Base-by-base conservation (phyloP, 2,113 vertebrate species). In the Silurus asotus region DNA sequence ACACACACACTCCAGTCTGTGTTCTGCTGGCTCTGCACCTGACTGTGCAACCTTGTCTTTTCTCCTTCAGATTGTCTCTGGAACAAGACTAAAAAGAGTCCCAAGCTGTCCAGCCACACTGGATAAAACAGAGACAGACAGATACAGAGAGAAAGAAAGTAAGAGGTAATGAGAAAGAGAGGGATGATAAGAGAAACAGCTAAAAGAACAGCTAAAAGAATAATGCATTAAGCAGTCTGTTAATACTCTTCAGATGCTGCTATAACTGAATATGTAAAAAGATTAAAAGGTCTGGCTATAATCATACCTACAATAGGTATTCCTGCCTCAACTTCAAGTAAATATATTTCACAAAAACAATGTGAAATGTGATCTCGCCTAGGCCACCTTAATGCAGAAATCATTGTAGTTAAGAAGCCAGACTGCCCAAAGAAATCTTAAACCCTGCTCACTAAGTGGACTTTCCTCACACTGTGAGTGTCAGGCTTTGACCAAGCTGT, bases 21-120 rank as follows among this genome's bases (percentile, higher is more conserved):
- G 28, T 85, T 82, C 62, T 87, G 82, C 88, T 82, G 61, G 81
- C 67, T 84, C 78, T 89, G 82, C 82, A 87, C 48, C 82, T 9
- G 48, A 82, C 51, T 84, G 69, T 62, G 61, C 69, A 49, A 88
- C 85, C 85, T 82, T 89, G 82, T 10, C 20, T n/a, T 28, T 84
- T 62, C 78, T 84, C 78, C 53, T 62, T 87, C 82, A 25, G 53
- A 67, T 80, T 88, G 80, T 58, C 84, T 88, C 81, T 74, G 70
- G 58, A 81, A 56, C 20, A 55, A 64, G 55, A 74, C 25, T 61
- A 9, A 28, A 65, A 15, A 23, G 37, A 82, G 62, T 85, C 72
- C 70, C 69, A 76, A 55, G 61, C 45, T 83, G n/a, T 53, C 20
- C 62, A 72, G 76, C n/a, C 6, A 74, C 10, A 67, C 78, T 51